Evolutionary conservation across 2,888 invertebrate genomes (phyloP), one percentile per base, ranked within the genome.

Genomic region (Pediacus dermestoides): DNA sequence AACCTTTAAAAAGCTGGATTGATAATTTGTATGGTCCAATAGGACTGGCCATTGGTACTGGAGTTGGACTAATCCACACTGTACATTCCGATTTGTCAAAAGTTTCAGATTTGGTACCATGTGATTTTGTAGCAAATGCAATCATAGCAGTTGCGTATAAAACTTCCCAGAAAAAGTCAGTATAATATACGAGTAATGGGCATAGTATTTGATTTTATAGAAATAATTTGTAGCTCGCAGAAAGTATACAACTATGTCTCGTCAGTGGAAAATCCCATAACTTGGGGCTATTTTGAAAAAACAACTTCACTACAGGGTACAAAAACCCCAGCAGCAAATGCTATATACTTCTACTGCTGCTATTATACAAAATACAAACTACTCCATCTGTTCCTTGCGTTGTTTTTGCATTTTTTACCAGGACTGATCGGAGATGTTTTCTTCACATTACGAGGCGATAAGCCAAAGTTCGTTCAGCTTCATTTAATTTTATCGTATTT

Each of bases 11-110:
- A 46, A 90, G 89, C 1, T 94, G 92, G 91, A 86, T 90, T 10
- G 91, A 92, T 69, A 94, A 91, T 59, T 76, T 88, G 54, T 93
- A 92, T 61, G 93, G 93, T 2, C 88, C 91, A 1, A 89, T 88
- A 4, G 91, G 81, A 0, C 74, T 77, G 25, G 81, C 79, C 47
- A 74, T 83, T 7, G 86, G 84, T 0, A 80, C 82, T 2, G 85
- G 88, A 0, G 82, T 83, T 14, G 93, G 93, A 40, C 76, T 90
- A 1, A 61, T 86, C 23, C 73, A 81, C 16, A 75, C 87, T 1
- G 75, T 91, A 71, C 82, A 85, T 48, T 82, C 85, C 62, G 79
- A 87, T 53, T 67, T 72, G 1, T 70, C 76, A 1, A 74, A 75
- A 10, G 78, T 81, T 1, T 88, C 89, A 0, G 90, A 92, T 61